Evolutionary conservation across 2,888 invertebrate genomes (phyloP).

Genomic region (Melieria omissa): DNA sequence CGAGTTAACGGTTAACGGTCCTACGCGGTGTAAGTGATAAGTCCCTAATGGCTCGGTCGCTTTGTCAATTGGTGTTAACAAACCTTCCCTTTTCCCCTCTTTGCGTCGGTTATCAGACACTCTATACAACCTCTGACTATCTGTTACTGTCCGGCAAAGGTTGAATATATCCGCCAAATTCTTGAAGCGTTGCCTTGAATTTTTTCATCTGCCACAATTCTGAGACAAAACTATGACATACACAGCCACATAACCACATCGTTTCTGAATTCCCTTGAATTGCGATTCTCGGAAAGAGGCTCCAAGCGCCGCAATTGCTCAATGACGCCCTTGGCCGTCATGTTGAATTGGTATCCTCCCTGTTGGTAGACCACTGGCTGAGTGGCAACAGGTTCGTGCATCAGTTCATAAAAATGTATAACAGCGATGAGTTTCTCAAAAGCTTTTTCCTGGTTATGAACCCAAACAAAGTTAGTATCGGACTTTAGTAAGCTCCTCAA

Average conservation of each 20-base stretch:
- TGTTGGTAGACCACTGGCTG: neutral
- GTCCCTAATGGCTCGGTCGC: conserved; percentile 5
- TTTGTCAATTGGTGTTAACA: conserved; percentile 22
- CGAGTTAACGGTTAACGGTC: conserved; percentile 7
- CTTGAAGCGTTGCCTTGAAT: conserved; percentile 6
- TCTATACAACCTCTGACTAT: conserved; percentile 3
- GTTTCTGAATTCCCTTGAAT: neutral
- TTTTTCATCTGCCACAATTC: conserved; percentile 18
- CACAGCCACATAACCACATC: neutral
- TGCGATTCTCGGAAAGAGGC: neutral
- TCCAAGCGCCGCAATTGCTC: conserved; percentile 12
- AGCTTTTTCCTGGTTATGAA: too few species aligned
- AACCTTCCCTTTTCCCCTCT: conserved; percentile 4
- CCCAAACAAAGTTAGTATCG: too few species aligned
- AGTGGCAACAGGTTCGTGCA: neutral
- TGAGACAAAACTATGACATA: neutral
- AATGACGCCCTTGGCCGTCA: conserved; percentile 15
- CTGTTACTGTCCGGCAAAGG: too few species aligned
- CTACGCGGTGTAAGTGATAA: neutral
- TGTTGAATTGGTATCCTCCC: neutral
- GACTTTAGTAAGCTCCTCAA: too few species aligned
- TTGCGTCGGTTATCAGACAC: neutral
- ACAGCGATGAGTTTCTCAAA: neutral
- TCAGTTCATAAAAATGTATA: neutral
- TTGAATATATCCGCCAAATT: too few species aligned